Base-by-base conservation (phyloP, 2,113 vertebrate genomes). In the Coptodon rendalli region DNA sequence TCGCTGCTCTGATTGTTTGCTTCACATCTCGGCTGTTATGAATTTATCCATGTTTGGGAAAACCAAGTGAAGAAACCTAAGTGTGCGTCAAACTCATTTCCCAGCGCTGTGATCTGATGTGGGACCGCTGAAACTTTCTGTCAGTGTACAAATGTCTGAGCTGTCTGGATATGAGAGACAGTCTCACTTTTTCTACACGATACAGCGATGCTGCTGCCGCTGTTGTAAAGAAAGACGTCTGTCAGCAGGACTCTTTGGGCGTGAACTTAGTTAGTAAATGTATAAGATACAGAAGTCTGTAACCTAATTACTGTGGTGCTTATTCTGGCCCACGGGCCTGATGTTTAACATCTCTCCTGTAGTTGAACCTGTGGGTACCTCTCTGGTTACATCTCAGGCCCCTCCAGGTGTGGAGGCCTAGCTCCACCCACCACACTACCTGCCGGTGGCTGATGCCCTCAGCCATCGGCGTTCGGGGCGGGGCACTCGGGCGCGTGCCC, bases 371-470 rank as follows among this genome's bases (percentile, higher is more conserved):
- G 68, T 10, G 38, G 29, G 29, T 53, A 10, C 50, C 8, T 52
- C 50, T 3, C 17, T 52, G 17, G 56, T 7, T 5, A 3, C 56
- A 17, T 9, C 12, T 22, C 19, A 22, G 52, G 19, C 52, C 54
- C 0, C 14, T 10, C 59, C 16, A 61, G 9, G 27, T 59, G 57
- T 59, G 27, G 57, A 4, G 5, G 29, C 59, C 29, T 61, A 34
- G 59, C 29, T 19, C 59, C 59, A 34, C 57, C 57, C 57, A 61
- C 29, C 56, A 57, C 13, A 57, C 56, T 19, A 34, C 57, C 57
- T 19, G 16, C 16, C 0, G 0, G 57, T 0, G 0, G 59, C 16
- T 61, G 59, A 61, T 61, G 29, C 5, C 29, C 57, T 61, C 57
- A 61, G 16, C 57, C 2, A 3, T 3, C 1, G 3, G 57, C 2